Evolutionary conservation across 1,140 invertebrate species (phyloP), one percentile per base, ranked within the genome.

Genomic region (Hypothenemus hampei): DNA sequence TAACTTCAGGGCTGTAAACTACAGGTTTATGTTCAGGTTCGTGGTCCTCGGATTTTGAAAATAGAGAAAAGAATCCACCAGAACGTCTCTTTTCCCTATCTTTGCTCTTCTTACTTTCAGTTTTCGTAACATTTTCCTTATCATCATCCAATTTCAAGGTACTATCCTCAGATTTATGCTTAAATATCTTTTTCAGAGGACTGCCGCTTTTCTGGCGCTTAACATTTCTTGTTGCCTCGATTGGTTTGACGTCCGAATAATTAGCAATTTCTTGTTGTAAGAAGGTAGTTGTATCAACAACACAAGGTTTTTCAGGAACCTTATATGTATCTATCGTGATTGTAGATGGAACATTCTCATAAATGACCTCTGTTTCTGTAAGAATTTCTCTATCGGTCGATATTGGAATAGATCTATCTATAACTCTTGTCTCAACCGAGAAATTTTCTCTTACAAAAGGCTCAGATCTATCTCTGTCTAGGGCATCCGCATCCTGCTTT

Each of bases 161-260:
- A 11, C 23, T 15, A 15, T 36, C 39, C 21, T 55, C 39, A 29
- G 36, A 46, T 56, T 47, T 47, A 4, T 47, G 33, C 37, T 56
- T 50, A 21, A 11, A 22, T 10, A 45, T 36, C 19, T 59, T 20
- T 43, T 49, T 49, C 26, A 61, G 59, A 15, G 56, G 56, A 39
- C 57, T 59, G 33, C 46, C 56, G 22, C 43, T 52, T 31, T 62
- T 59, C 35, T 50, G 47, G n/a, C 45, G 29, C 51, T 57, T 43
- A 13, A 33, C 2, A 36, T 58, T 58, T 44, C 41, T 23, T 36
- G 47, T 16, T 22, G 36, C 3, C 29, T 47, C 45, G 4, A 45
- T 39, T n/a, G 52, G 41, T 36, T 35, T 52, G 15, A 48, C 33
- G 29, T 61, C 59, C 7, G 43, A 21, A 37, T 49, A 58, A 20